phyloP scores from a whole-genome alignment of 30 jellyfish, hydroid and myxozoan genomes.

The Chrysaora quinquecirrha region DNA sequence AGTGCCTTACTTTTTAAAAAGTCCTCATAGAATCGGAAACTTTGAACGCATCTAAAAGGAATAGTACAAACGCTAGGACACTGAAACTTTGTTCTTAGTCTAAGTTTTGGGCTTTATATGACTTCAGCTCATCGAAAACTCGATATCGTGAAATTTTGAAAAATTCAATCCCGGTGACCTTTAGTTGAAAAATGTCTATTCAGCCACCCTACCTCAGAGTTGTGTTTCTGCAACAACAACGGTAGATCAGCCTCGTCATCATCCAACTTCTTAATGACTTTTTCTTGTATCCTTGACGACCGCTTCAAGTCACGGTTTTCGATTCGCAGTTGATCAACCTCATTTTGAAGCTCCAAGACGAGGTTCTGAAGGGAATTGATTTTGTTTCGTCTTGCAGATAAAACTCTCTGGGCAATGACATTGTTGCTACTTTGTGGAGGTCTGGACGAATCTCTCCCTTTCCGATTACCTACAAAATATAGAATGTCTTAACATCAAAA shows the following conservation, averaged over 20 bases:
- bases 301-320: slow-evolving; percentile 91
- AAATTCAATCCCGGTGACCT: too few relatives aligned
- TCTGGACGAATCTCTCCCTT: neutral
- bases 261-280: slow-evolving; percentile 72
- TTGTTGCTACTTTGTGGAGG: neutral
- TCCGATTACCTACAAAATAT: neutral
- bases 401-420: slow-evolving; percentile 75
- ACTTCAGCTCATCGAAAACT: too few relatives aligned
- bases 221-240: slow-evolving; percentile 77
- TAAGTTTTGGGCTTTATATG: too few relatives aligned
- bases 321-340: slow-evolving; percentile 64
- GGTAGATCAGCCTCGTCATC: slow-evolving; percentile 97
- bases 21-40: too few relatives aligned
- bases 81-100: too few relatives aligned
- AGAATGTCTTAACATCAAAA: too few relatives aligned
- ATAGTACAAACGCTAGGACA: too few relatives aligned
- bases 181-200: too few relatives aligned
- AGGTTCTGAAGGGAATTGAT: slow-evolving; percentile 79
- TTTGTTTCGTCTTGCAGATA: slow-evolving; percentile 91
- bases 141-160: too few relatives aligned
- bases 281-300: slow-evolving; percentile 85
- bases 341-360: slow-evolving; percentile 74
- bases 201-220: slow-evolving; percentile 73
- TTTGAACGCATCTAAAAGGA: too few relatives aligned
- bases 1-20: too few relatives aligned